A percentile compares a stretch with the other conserved stretches of the same genome.
Conservation (phyloP, 1,140 invertebrate genomes). For the Schlechtendalia chinensis region DNA sequence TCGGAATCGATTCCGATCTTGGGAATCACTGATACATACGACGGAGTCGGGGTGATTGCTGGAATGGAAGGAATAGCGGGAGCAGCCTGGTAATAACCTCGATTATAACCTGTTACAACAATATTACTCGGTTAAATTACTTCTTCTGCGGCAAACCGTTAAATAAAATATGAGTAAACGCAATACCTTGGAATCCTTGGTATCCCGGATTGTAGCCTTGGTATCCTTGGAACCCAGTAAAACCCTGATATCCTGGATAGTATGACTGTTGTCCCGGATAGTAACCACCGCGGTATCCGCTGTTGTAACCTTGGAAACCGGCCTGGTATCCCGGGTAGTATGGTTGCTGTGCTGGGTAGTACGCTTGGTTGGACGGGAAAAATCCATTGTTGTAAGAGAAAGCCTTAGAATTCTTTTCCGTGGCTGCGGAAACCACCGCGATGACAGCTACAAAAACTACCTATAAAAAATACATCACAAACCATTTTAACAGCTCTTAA, state of each 20-base stretch:
- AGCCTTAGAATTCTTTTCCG: background rate
- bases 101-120: constrained; percentile 3
- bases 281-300: constrained; percentile 10
- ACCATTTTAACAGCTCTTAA: background rate
- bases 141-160: too few relatives aligned
- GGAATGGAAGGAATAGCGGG: background rate
- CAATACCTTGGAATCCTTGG: constrained; percentile 6
- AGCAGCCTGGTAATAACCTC: constrained; percentile 24
- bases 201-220: background rate
- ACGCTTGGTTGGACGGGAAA: background rate
- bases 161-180: background rate
- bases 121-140: background rate
- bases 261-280: constrained; percentile 20
- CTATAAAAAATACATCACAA: background rate
- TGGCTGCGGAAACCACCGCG: background rate
- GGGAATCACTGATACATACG: background rate
- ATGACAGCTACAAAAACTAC: constrained; percentile 21
- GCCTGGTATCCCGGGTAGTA: background rate
- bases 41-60: background rate
- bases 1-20: background rate
- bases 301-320: constrained; percentile 24
- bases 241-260: constrained; percentile 20
- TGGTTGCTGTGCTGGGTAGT: too few relatives aligned
- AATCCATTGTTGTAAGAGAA: background rate
- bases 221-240: background rate